Conservation (phyloP, 2,797 vertebrate genomes). For the Margarornis squamiger region DNA sequence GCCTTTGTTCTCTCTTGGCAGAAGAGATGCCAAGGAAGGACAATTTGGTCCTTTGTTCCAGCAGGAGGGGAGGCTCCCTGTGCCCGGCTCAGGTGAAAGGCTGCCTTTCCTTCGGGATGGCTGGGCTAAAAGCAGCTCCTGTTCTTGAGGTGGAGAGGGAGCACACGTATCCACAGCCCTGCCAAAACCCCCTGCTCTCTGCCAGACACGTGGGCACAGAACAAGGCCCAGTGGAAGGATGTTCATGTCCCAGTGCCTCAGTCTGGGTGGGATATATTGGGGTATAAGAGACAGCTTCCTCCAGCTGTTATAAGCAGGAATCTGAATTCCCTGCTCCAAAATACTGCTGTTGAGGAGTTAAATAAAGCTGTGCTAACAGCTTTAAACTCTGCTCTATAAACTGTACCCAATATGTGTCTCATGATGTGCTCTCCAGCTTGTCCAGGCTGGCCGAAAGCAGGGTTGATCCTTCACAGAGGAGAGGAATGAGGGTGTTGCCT, state of each 20-base stretch:
- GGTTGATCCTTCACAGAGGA: not conserved
- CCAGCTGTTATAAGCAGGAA: not conserved
- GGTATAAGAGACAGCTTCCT: not conserved
- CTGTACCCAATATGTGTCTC: not conserved
- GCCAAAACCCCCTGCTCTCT: not conserved
- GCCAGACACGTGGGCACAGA: not conserved
- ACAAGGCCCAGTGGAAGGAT: not conserved
- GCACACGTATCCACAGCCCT: fast-evolving
- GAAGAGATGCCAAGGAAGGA: not conserved
- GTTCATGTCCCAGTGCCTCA: fast-evolving
- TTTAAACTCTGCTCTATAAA: slow-evolving; percentile 16
- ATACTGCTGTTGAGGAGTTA: not conserved
- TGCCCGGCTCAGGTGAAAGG: not conserved
- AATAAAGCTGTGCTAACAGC: not conserved
- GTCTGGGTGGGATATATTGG: fast-evolving
- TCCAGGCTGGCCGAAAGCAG: not conserved
- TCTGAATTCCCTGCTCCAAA: not conserved
- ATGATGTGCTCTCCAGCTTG: not conserved
- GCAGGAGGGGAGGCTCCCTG: not conserved
- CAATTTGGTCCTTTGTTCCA: not conserved
- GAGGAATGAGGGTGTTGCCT: not conserved
- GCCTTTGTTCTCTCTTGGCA: not conserved
- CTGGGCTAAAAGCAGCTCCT: not conserved
- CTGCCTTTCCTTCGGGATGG: not conserved
- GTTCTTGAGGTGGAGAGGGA: not conserved